Base-by-base conservation (phyloP, 2,888 invertebrate genomes). In the Catonia carolina region DNA sequence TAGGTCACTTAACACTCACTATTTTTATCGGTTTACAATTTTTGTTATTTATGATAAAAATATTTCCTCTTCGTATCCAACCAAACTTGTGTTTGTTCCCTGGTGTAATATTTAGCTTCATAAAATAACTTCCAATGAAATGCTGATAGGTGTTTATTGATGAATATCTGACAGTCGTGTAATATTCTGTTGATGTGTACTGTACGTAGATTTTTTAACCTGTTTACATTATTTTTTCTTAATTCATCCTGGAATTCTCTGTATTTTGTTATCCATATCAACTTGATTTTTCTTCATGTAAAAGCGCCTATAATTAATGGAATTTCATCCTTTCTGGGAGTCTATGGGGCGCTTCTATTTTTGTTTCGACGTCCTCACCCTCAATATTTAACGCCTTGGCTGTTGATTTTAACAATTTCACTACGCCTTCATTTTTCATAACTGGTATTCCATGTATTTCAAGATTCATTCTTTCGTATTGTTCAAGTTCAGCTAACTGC, bases 141-240 rank as follows among this genome's bases (percentile, higher is more conserved):
- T 12, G 2, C 10, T 18, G 39, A 39, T 39, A 39, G n/a, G 8
- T 39, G 17, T 39, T 39, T 20, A 39, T 39, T 37, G 36, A 35
- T 1, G 22, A 36, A 37, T 15, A 51, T 15, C 37, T 15, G 14
- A 36, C 36, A 10, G 37, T 18, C 20, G 12, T 12, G 51, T 51
- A 50, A 18, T 1, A 20, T 18, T 10, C 12, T 12, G 15, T 33
- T 50, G 5, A 36, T 51, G 33, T 14, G n/a, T 36, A 22, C 23
- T 10, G 27, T 48, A 3, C 27, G 27, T 7, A 50, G 1, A 15
- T 33, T 10, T 18, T 45, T 15, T n/a, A n/a, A n/a, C n/a, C n/a
- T n/a, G n/a, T 48, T 48, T 48, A 15, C 22, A 48, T 48, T 48
- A 12, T 20, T 48, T 17, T 48, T 22, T 14, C 12, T 48, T 23